Percentiles rank a stretch among this genome's conserved stretches.
Conservation (phyloP, 2,888 invertebrate genomes). For the Torymus auratus region DNA sequence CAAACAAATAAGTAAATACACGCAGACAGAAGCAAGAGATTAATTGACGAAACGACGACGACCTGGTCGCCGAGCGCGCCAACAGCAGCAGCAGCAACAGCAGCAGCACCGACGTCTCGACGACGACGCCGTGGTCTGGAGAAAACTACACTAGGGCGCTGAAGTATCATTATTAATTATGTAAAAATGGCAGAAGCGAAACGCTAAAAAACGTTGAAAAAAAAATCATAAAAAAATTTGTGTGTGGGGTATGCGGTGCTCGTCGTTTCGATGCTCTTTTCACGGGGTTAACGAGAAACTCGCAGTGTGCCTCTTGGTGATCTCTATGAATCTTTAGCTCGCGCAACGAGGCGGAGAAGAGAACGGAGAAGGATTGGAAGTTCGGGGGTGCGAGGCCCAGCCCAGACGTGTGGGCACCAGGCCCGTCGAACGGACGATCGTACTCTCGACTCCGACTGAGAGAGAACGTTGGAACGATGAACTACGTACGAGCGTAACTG, state of each 20-base stretch:
- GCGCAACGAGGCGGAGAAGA: conserved; percentile 33
- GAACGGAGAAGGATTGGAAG: conserved; percentile 22
- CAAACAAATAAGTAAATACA: conserved; percentile 45
- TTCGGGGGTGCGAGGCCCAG: background rate
- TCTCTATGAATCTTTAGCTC: conserved; percentile 38
- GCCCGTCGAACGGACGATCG: conserved; percentile 18
- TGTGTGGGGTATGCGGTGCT: conserved; percentile 51
- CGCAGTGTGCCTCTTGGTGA: conserved; percentile 44
- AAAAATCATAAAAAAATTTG: conserved; percentile 24
- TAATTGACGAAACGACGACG: conserved; percentile 16
- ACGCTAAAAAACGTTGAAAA: conserved; percentile 23
- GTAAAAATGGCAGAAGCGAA: conserved; percentile 40
- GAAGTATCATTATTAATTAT: conserved; percentile 40
- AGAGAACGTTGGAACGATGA: conserved; percentile 46
- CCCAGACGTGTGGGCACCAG: too few relatives aligned
- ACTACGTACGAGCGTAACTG: conserved; percentile 28
- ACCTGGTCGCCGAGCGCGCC: conserved; percentile 4
- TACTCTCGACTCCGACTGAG: conserved; percentile 48
- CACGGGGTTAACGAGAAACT: conserved; percentile 31
- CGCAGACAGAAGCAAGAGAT: conserved; percentile 6
- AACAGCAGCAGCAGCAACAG: too few relatives aligned
- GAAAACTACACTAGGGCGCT: conserved; percentile 40
- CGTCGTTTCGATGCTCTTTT: conserved; percentile 55
- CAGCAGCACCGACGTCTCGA: conserved; percentile 13
- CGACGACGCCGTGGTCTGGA: conserved; percentile 38